These are phyloP conservation scores for Alentia gelatinosa DNA, from an alignment of 2,888 invertebrate species.

Conservation along the genomic window DNA sequence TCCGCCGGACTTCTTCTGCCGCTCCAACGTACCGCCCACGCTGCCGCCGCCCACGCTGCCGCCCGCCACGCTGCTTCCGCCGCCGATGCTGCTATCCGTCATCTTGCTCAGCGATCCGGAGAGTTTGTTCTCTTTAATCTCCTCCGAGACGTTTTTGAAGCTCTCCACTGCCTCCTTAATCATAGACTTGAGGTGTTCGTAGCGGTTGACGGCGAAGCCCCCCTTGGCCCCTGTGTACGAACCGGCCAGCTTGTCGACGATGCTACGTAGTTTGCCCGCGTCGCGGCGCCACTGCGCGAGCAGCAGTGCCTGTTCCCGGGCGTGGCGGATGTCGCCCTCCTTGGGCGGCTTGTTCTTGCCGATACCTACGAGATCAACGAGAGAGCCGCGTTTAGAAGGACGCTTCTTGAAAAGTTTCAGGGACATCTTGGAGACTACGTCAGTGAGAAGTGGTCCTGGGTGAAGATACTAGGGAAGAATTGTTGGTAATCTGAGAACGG, in stretches of 20 bases:
- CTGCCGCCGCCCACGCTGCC: not conserved
- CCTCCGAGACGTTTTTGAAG: conserved; percentile 32
- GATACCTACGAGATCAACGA: conserved; percentile 33
- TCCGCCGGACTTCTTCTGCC: not conserved
- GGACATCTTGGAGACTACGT: not conserved
- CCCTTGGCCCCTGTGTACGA: conserved; percentile 59
- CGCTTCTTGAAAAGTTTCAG: conserved; percentile 40
- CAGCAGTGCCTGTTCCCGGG: conserved; percentile 51
- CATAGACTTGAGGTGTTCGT: conserved; percentile 64
- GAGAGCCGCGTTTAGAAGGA: conserved; percentile 33
- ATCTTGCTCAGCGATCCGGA: not conserved
- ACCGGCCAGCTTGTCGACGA: conserved; percentile 48
- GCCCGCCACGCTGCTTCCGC: conserved; percentile 16
- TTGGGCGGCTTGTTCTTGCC: conserved; percentile 56
- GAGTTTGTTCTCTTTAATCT: conserved; percentile 31
- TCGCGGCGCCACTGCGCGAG: conserved; percentile 55
- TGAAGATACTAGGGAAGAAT: not conserved
- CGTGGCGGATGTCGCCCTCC: conserved; percentile 56
- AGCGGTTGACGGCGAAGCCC: conserved; percentile 62
- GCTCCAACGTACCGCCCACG: not conserved
- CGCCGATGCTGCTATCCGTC: not conserved
- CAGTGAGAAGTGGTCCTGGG: not conserved
- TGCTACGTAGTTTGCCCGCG: conserved; percentile 24
- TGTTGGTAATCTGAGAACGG: not conserved
- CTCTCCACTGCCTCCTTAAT: conserved; percentile 60